phyloP scores from a whole-genome alignment of 1,140 invertebrate genomes.

The Caenorhabditis latens region DNA sequence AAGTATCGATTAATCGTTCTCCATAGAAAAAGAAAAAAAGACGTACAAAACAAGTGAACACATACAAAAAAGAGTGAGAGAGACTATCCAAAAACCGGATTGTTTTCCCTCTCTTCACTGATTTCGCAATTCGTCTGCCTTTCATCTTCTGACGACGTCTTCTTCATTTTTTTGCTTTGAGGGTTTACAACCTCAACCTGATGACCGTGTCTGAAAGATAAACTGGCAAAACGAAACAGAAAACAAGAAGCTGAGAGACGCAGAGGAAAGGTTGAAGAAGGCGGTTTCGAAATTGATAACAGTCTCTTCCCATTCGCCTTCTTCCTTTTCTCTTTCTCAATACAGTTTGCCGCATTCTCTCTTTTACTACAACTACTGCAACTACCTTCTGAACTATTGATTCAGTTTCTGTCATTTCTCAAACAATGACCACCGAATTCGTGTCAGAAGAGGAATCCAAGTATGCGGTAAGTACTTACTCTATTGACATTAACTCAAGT shows the following conservation, averaged over 20 bases:
- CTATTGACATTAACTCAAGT: neutral
- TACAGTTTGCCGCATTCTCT: slow-evolving; percentile 33
- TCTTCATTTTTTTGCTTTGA: neutral
- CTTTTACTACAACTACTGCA: neutral
- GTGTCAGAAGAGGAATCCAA: slow-evolving; percentile 54
- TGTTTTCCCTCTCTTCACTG: slow-evolving; percentile 33
- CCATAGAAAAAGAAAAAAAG: neutral
- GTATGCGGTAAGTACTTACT: slow-evolving; percentile 48
- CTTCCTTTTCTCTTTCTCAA: neutral
- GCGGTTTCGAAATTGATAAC: slow-evolving; percentile 53
- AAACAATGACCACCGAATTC: slow-evolving; percentile 47
- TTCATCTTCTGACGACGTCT: neutral
- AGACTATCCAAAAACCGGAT: slow-evolving; percentile 52
- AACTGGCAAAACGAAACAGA: neutral
- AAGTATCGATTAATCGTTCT: neutral
- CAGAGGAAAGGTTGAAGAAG: neutral
- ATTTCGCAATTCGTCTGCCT: slow-evolving; percentile 40
- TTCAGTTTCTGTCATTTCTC: slow-evolving; percentile 4
- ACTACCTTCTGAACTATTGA: slow-evolving; percentile 28
- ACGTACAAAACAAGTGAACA: slow-evolving; percentile 56
- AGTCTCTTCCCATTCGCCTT: neutral
- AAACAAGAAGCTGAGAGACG: neutral
- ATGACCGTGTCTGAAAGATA: slow-evolving; percentile 52
- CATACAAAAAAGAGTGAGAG: slow-evolving; percentile 29
- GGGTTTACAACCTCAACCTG: slow-evolving; percentile 47